Evolutionary conservation across 1,140 invertebrate genomes (phyloP), one percentile per base, ranked within the genome.

Genomic region (Cecropterus lyciades): DNA sequence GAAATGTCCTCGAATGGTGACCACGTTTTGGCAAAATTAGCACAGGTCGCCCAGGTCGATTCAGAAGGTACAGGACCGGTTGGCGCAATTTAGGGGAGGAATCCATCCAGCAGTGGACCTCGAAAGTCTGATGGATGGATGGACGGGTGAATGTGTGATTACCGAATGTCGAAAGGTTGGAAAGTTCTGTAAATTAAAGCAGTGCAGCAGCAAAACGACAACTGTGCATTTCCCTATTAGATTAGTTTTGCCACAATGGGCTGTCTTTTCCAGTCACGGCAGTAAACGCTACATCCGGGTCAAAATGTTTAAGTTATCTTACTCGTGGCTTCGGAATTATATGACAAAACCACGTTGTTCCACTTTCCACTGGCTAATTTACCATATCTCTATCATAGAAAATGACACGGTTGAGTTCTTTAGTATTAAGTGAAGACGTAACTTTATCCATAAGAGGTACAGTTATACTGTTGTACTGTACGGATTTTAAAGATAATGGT

Each of bases 271-370:
- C 27, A 60, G 56, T 15, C 30, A 49, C 51, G 33, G 33, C 5
- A 40, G 30, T 17, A 4, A 49, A 30, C 37, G 14, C 11, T 51
- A 40, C 30, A 62, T 62, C 46, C 37, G 4, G 59, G 59, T 62
- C 46, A 62, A 62, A 30, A 62, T 51, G 49, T 62, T 51, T 62
- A 49, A 62, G 30, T 24, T 10, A 56, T 57, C n/a, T 57, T 57
- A 37, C 53, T 49, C 17, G 51, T 14, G 51, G 52, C 57, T 62
- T 62, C 24, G 45, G 57, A 62, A 40, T 62, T 62, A 62, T 62
- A 62, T 62, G 59, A 62, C 59, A 51, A 62, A 62, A 60, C 57
- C 57, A 60, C 57, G n/a, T n/a, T n/a, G 57, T 60, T 37, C 45
- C 45, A 60, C 57, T 60, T 60, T 60, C 45, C 45, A 60, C 45